Conservation (phyloP, 1,140 invertebrate genomes). For the Leptonema lineaticorne region DNA sequence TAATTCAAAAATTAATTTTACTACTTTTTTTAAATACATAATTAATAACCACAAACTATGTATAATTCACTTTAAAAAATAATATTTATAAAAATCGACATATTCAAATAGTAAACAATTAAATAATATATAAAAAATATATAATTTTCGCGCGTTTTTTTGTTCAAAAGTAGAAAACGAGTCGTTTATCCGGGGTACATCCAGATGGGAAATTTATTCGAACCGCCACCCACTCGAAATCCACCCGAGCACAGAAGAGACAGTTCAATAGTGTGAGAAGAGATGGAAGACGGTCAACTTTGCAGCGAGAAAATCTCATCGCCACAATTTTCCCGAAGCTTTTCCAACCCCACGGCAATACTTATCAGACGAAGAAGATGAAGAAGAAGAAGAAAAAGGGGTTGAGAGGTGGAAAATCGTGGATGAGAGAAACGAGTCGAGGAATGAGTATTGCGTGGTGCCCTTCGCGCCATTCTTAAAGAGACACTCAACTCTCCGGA, state of each 20-base stretch:
- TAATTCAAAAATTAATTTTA: neutral
- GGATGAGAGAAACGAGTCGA: too few species aligned
- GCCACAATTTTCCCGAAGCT: constrained; percentile 7
- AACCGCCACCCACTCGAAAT: too few species aligned
- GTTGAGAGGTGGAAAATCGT: too few species aligned
- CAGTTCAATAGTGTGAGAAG: too few species aligned
- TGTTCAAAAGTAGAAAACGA: constrained; percentile 10
- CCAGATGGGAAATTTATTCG: constrained; percentile 18
- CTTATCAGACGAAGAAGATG: too few species aligned
- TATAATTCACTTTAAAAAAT: too few species aligned
- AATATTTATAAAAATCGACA: neutral
- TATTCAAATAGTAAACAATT: too few species aligned
- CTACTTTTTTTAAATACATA: neutral
- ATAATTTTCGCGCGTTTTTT: constrained; percentile 7
- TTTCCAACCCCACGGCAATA: neutral
- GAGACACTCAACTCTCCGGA: constrained; percentile 32
- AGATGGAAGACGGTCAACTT: constrained; percentile 19
- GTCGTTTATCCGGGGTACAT: constrained; percentile 16
- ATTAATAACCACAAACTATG: too few species aligned
- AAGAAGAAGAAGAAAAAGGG: too few species aligned
- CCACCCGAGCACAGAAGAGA: too few species aligned
- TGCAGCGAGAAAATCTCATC: constrained; percentile 9
- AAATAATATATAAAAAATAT: too few species aligned
- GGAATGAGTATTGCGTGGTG: constrained; percentile 12
- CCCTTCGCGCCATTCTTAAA: constrained; percentile 23